Conservation (phyloP, 2,888 invertebrate genomes). For the Standfussiana lucernea region DNA sequence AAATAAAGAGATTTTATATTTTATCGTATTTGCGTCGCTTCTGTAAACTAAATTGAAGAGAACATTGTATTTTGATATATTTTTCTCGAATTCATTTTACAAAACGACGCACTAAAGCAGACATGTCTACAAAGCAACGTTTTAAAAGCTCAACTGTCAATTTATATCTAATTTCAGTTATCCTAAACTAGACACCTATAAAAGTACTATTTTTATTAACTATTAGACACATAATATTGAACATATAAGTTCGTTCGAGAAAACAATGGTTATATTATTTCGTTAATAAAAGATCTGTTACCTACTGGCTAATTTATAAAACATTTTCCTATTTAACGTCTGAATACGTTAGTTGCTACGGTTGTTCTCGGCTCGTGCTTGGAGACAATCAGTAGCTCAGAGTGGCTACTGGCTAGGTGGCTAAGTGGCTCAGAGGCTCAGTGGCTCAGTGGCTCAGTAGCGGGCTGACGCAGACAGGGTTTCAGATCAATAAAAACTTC, state of each 20-base stretch:
- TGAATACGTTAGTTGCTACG: slow-evolving; percentile 32
- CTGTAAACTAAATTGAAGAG: slow-evolving; percentile 77
- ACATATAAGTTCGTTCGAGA: slow-evolving; percentile 60
- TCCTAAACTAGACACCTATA: slow-evolving; percentile 85
- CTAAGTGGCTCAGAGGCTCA: slow-evolving; percentile 5
- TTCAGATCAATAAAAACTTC: slow-evolving; percentile 86
- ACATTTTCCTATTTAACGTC: slow-evolving; percentile 48
- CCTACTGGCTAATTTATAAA: slow-evolving; percentile 65
- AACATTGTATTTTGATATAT: slow-evolving; percentile 44
- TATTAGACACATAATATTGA: slow-evolving; percentile 76
- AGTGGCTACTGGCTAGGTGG: slow-evolving; percentile 22
- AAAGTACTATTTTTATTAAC: slow-evolving; percentile 77
- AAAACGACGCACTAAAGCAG: slow-evolving; percentile 78
- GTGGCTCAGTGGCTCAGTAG: slow-evolving; percentile 34
- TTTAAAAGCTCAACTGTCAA: slow-evolving; percentile 84
- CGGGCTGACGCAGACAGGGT: slow-evolving; percentile 70
- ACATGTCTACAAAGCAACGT: slow-evolving; percentile 85
- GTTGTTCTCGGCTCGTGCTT: slow-evolving; percentile 56
- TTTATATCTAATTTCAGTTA: slow-evolving; percentile 83
- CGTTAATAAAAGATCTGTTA: slow-evolving; percentile 63
- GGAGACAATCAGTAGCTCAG: slow-evolving; percentile 67
- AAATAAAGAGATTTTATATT: slow-evolving; percentile 80
- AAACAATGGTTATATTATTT: slow-evolving; percentile 65
- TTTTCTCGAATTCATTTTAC: slow-evolving; percentile 77
- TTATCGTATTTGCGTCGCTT: slow-evolving; percentile 70